Conservation (phyloP, 2,113 vertebrate species). For the Sinocyclocheilus anophthalmus region DNA sequence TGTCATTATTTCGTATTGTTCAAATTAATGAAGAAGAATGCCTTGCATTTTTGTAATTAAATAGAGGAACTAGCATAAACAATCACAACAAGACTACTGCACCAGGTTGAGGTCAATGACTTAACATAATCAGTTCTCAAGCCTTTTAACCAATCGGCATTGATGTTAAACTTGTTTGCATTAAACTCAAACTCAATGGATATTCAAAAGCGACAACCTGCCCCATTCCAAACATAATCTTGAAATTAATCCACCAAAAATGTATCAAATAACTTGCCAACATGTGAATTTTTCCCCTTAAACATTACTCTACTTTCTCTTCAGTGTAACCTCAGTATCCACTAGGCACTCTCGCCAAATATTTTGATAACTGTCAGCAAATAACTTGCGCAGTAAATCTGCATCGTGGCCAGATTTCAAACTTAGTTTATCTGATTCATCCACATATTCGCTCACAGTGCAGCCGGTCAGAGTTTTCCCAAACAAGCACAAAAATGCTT, state of each 20-base stretch:
- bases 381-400: conserved; percentile 29
- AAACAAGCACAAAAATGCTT: conserved; percentile 40
- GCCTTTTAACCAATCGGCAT: neutral
- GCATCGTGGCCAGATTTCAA: conserved; percentile 36
- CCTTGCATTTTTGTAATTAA: neutral
- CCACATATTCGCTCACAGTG: conserved; percentile 31
- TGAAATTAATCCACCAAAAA: neutral
- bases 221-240: neutral
- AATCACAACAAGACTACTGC: too few species aligned
- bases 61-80: neutral
- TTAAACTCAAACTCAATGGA: neutral
- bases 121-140: too few species aligned
- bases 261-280: neutral
- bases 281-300: neutral
- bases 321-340: conserved; percentile 23
- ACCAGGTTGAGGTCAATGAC: too few species aligned
- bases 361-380: conserved; percentile 41
- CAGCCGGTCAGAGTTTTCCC: conserved; percentile 39
- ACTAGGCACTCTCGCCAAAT: neutral
- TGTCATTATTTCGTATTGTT: neutral
- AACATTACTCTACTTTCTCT: conserved; percentile 37
- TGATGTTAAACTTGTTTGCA: neutral
- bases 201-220: neutral
- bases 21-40: neutral
- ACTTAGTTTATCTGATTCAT: conserved; percentile 38